Evolutionary conservation across 92 coral and sea anemone genomes (phyloP).

Genomic region (Anthopleura xanthogrammica): DNA sequence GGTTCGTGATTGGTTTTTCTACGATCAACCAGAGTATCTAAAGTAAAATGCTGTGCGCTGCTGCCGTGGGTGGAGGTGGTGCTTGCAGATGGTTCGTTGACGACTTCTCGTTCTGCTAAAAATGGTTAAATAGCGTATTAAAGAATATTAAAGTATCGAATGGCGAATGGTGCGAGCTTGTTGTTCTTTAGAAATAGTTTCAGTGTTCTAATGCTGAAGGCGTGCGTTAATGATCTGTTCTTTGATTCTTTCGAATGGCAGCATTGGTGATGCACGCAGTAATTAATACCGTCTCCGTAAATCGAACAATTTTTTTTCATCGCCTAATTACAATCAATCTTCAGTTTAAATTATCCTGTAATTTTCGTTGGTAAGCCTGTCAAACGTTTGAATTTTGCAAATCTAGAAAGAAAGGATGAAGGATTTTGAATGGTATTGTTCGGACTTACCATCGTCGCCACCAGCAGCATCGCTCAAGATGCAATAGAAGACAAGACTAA

Average conservation of each 20-base stretch:
- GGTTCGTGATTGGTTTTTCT: not conserved
- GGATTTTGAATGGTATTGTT: not conserved
- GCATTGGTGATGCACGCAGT: no score
- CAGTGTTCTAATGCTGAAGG: no score
- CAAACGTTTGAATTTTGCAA: not conserved
- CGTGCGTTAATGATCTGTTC: no score
- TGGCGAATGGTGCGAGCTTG: no score
- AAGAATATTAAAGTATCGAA: no score
- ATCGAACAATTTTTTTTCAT: no score
- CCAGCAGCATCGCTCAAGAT: not conserved
- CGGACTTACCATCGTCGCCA: not conserved
- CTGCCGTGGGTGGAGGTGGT: not conserved
- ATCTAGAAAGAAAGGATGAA: not conserved
- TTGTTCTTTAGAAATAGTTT: no score
- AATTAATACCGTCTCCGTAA: no score
- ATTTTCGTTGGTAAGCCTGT: no score
- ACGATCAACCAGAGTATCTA: not conserved
- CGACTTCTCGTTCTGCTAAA: not conserved
- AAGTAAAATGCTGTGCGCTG: not conserved
- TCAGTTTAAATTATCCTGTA: no score
- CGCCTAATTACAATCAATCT: no score
- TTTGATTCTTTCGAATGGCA: no score
- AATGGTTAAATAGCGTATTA: not conserved
- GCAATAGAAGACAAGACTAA: not conserved
- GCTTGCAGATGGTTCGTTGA: not conserved